Conservation (phyloP, 2,888 invertebrate species). For the Crematogaster levior region DNA sequence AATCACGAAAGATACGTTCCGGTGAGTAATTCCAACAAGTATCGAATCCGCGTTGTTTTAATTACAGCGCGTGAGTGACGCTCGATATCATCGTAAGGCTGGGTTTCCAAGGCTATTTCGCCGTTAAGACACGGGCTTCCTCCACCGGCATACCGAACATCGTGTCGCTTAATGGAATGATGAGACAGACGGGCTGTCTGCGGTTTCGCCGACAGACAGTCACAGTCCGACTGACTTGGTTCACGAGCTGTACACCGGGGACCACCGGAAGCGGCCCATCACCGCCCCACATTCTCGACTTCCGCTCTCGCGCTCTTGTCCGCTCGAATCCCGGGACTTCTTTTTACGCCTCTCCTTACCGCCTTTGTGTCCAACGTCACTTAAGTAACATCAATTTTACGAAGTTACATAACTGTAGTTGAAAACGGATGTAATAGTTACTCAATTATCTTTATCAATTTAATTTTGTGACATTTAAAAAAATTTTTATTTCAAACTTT, state of each 20-base stretch:
- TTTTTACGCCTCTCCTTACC: constrained; percentile 24
- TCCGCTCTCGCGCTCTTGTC: constrained; percentile 77
- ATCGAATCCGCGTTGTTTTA: constrained; percentile 20
- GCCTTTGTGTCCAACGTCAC: constrained; percentile 14
- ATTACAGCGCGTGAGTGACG: neutral
- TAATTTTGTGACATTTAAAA: neutral
- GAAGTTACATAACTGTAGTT: neutral
- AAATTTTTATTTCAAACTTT: no score
- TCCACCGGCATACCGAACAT: constrained; percentile 45
- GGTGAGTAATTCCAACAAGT: neutral
- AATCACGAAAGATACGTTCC: neutral
- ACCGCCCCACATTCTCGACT: constrained; percentile 82
- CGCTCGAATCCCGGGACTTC: constrained; percentile 39
- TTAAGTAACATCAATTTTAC: neutral
- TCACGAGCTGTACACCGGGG: constrained; percentile 74
- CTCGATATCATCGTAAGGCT: neutral
- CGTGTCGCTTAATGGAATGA: constrained; percentile 78
- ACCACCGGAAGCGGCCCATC: constrained; percentile 84
- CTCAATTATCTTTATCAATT: neutral
- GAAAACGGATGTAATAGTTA: neutral
- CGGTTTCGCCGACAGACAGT: constrained; percentile 76
- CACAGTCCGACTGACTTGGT: constrained; percentile 75
- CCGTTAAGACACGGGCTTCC: constrained; percentile 23
- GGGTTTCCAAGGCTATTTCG: constrained; percentile 20
- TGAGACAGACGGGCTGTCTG: constrained; percentile 80